Evolutionary conservation across 2,888 invertebrate species (phyloP), one percentile per base, ranked within the genome.

Genomic region (Drosophila fulvimacula): DNA sequence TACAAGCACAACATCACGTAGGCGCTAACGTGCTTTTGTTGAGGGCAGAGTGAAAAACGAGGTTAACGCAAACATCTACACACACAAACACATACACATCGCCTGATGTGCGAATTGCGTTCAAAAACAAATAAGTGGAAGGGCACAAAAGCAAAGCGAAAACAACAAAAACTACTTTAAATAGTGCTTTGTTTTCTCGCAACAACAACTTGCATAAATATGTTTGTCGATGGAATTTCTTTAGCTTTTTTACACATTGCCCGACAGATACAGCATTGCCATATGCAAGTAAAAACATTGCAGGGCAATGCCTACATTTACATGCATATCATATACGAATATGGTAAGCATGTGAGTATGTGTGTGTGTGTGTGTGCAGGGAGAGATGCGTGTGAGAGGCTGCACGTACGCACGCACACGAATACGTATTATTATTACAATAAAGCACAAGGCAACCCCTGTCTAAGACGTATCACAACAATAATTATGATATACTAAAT

Each of bases 1-100:
- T 64, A 78, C 69, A 73, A 73, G 65, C 60, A 56, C 74, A 84
- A 84, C 62, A 77, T 83, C 90, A 89, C 89, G 89, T 89, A 90
- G 89, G 73, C 88, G 58, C 61, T 63, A 72, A 75, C 78, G 79
- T 78, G 77, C 79, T 76, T 64, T 59, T 72, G 63, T 72, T 68
- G 69, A 58, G 69, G 66, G 67, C 77, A 74, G 71, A 51, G 69
- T 55, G 44, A 76, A 72, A 84, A 81, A 71, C 77, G 86, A 74
- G 80, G 79, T 74, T 76, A 70, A 76, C 71, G 69, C 73, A 78
- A 75, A 68, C 68, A 76, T 53, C 32, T 39, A 76, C 60, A 52
- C 24, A 48, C 42, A 58, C 62, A 51, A 42, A 58, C 62, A 56
- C 49, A 56, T 41, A 17, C 42, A 44, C 46, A 74, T 87, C 82